These are phyloP conservation scores for Diabrotica virgifera DNA, from an alignment of 1,140 invertebrate species.

Conservation along the genomic window DNA sequence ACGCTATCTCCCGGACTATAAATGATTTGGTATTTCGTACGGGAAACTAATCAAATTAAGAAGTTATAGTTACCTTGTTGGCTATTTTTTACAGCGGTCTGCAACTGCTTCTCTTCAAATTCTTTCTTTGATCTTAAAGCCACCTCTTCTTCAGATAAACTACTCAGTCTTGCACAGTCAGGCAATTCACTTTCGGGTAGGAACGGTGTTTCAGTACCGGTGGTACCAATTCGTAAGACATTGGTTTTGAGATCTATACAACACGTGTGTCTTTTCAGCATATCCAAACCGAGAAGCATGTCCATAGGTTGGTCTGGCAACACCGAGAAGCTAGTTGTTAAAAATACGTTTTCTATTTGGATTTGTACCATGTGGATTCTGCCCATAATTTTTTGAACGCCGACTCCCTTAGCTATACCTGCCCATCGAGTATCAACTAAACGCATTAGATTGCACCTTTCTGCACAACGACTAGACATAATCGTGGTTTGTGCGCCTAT, in stretches of 20 bases:
- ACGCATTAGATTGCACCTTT: slow-evolving; percentile 93
- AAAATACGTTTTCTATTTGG: slow-evolving; percentile 89
- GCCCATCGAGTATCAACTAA: slow-evolving; percentile 93
- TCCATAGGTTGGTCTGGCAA: slow-evolving; percentile 97
- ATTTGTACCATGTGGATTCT: slow-evolving; percentile 96
- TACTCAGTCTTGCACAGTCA: slow-evolving; percentile 47
- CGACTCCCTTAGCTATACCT: slow-evolving; percentile 95
- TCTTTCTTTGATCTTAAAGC: slow-evolving; percentile 52
- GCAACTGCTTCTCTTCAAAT: slow-evolving; percentile 62
- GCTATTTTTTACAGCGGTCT: slow-evolving; percentile 60
- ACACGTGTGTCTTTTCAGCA: slow-evolving; percentile 96
- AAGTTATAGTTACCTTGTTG: slow-evolving; percentile 24
- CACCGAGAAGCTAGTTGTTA: slow-evolving; percentile 97
- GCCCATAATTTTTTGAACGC: slow-evolving; percentile 92
- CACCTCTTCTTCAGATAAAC: slow-evolving; percentile 43
- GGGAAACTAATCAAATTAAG: too few species aligned
- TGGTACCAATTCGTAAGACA: slow-evolving; percentile 90
- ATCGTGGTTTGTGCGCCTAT: slow-evolving; percentile 89
- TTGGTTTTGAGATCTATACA: slow-evolving; percentile 90
- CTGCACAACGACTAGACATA: slow-evolving; percentile 88
- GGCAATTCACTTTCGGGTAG: slow-evolving; percentile 84
- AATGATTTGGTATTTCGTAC: too few species aligned
- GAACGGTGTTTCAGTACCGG: slow-evolving; percentile 88
- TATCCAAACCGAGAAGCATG: slow-evolving; percentile 95
- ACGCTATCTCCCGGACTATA: too few species aligned